Evolutionary conservation across 2,113 vertebrate genomes (phyloP).

Genomic region (Pluvialis apricaria): DNA sequence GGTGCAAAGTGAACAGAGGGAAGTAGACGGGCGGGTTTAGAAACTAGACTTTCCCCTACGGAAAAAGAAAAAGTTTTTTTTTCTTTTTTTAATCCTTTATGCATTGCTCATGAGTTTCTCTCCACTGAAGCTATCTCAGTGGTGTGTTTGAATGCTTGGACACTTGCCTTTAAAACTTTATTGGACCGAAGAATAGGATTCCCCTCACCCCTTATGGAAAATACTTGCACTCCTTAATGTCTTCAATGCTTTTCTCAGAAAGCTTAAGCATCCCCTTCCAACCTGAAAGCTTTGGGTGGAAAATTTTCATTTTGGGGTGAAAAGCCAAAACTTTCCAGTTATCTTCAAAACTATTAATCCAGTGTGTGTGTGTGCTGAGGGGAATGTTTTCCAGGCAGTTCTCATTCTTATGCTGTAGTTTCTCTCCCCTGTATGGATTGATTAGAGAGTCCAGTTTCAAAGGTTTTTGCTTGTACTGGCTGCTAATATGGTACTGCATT

Average conservation of each 20-base stretch:
- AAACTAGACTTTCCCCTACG: not conserved
- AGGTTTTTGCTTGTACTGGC: not conserved
- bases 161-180: not conserved
- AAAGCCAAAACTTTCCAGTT: not conserved
- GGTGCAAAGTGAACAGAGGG: not conserved
- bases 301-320: not conserved
- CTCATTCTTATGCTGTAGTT: not conserved
- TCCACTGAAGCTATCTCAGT: not conserved
- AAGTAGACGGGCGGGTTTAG: not conserved
- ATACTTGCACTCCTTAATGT: not conserved
- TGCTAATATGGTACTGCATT: not conserved
- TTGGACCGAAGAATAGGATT: not conserved
- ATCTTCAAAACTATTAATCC: not conserved
- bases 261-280: not conserved
- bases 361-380: not conserved
- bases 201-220: not conserved
- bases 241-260: not conserved
- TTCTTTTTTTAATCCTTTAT: not conserved
- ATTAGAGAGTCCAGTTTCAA: not conserved
- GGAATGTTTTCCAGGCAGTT: not conserved
- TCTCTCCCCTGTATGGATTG: not conserved
- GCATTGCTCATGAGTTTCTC: not conserved
- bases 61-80: not conserved
- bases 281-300: not conserved
- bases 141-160: not conserved